Evolutionary conservation across 2,113 vertebrate species (phyloP), one percentile per base, ranked within the genome.

Genomic region (Colaptes auratus): DNA sequence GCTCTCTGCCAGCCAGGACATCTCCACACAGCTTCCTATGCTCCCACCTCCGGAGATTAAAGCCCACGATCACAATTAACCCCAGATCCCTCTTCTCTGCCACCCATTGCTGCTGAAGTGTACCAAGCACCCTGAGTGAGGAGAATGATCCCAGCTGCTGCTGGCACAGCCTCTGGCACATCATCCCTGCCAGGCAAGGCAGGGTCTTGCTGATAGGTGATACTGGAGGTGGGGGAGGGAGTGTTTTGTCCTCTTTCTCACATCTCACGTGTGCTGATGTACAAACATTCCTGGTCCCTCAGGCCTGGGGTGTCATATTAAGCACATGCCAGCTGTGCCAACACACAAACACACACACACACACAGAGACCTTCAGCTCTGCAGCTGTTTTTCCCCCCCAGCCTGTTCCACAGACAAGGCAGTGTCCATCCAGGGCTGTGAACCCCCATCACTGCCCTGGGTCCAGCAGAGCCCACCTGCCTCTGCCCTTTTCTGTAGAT

Each of bases 161-260:
- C 73, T 55, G 42, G 69, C 55, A 15, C 0, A 1, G 27, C 59
- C n/a, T 65, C 21, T 19, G 4, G 72, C 33, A 6, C 3, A 1
- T 46, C 63, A 16, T 28, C 25, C 9, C 48, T 6, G 16, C 36
- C 39, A 9, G 71, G 44, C 74, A 28, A 20, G 24, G 30, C 19
- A 17, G 7, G 55, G 11, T 69, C 77, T 50, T 0, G 0, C 59
- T 23, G 14, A 2, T 0, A 1, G 60, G 16, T 20, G 66, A 15
- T 25, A 66, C 11, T 0, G 1, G 23, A 1, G 2, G 1, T 0
- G 19, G 84, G 77, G 23, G 55, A 86, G 60, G 71, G 23, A 67
- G 30, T 3, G 6, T 15, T 44, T 67, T 24, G 0, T 14, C 25
- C 18, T 17, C 3, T 36, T 69, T 44, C 50, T 61, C 15, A 56